phyloP scores from a whole-genome alignment of 2,113 vertebrate genomes.

The Aviceda subcristata region DNA sequence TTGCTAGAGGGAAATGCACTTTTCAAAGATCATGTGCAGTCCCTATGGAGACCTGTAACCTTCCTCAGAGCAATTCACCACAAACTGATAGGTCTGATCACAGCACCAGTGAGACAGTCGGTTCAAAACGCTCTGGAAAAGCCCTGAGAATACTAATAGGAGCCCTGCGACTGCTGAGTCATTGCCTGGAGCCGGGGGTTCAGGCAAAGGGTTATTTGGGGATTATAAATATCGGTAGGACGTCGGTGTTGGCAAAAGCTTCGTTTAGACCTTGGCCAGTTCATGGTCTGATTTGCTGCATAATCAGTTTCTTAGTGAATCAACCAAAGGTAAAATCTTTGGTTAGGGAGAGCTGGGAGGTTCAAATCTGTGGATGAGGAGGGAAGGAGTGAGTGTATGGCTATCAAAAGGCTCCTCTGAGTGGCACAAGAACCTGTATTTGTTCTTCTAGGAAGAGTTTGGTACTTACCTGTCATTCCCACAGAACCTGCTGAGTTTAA shows the following conservation, averaged over 20 bases:
- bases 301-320: not conserved
- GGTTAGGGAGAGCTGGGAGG: not conserved
- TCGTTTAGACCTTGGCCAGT: not conserved
- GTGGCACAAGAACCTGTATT: fast-evolving
- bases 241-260: not conserved
- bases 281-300: not conserved
- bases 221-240: not conserved
- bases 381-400: not conserved
- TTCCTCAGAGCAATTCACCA: constrained; percentile 48
- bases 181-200: not conserved
- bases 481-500: not conserved
- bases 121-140: not conserved
- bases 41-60: constrained; percentile 63
- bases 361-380: not conserved
- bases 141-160: constrained; percentile 6
- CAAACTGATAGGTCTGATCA: constrained; percentile 34
- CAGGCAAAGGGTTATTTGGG: not conserved
- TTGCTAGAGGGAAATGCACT: constrained; percentile 52
- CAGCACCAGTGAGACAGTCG: not conserved
- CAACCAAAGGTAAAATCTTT: not conserved
- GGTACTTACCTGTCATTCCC: fast-evolving
- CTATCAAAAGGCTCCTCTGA: not conserved
- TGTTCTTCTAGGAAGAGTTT: not conserved
- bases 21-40: constrained; percentile 57
- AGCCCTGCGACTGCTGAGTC: constrained; percentile 21